A percentile compares a stretch with the other conserved stretches of the same genome.
phyloP scores from a whole-genome alignment of 2,113 vertebrate species.

The Pomatostomus ruficeps region DNA sequence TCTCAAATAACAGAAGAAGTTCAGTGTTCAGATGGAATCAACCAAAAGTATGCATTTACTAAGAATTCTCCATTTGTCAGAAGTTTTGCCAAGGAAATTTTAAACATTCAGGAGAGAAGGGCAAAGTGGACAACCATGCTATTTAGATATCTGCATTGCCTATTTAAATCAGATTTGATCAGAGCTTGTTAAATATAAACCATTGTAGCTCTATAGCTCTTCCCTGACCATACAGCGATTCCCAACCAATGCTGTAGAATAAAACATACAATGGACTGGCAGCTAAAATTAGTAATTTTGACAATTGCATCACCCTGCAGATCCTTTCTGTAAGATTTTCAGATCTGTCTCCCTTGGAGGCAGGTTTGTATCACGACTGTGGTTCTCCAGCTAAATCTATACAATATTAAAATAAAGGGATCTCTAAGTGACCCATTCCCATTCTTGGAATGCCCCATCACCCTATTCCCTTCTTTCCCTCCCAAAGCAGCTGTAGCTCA shows the following conservation, averaged over 20 bases:
- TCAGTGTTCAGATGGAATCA: background rate
- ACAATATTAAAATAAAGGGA: background rate
- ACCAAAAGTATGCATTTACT: background rate
- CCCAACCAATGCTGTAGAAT: background rate
- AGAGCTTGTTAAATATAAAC: background rate
- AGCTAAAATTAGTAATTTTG: background rate
- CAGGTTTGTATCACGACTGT: background rate
- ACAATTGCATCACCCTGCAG: background rate
- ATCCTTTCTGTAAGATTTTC: background rate
- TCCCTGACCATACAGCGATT: background rate
- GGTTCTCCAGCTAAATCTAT: background rate
- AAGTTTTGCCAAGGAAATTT: background rate
- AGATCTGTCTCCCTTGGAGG: background rate
- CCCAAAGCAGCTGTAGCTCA: background rate
- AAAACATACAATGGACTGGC: background rate
- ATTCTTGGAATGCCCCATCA: background rate
- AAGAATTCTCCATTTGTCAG: background rate
- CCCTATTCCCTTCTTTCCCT: background rate
- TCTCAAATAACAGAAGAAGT: background rate
- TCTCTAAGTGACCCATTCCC: background rate
- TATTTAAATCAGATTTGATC: background rate
- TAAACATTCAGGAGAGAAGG: background rate
- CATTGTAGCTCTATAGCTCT: background rate
- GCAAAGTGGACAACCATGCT: background rate
- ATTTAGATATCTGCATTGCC: background rate